These are phyloP conservation scores for Drosophila sp. DNA, from an alignment of 1,140 invertebrate genomes.

Conservation along the genomic window DNA sequence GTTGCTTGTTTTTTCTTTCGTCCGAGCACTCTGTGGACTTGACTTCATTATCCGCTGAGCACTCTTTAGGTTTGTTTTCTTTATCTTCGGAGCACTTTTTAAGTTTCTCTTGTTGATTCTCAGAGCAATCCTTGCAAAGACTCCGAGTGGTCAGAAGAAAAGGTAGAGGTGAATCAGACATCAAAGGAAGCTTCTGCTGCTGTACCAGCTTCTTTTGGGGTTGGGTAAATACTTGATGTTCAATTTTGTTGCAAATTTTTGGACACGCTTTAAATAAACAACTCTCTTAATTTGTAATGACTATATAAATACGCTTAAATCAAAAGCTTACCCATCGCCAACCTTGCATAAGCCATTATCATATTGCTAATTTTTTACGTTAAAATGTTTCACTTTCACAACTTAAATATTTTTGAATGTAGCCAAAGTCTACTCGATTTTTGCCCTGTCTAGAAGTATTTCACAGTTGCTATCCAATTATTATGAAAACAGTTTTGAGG, in stretches of 20 bases:
- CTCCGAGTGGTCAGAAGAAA: not conserved
- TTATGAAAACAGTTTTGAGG: not conserved
- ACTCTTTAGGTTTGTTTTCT: not conserved
- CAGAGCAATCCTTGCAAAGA: constrained; percentile 3
- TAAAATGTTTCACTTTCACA: not conserved
- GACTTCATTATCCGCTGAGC: not conserved
- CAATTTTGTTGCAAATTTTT: not conserved
- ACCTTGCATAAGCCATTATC: constrained; percentile 13
- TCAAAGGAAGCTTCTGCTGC: not conserved
- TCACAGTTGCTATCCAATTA: not conserved
- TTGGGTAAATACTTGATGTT: not conserved
- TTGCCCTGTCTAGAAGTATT: too few relatives aligned
- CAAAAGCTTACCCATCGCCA: constrained; percentile 9
- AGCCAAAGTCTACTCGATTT: constrained; percentile 3
- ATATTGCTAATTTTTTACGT: constrained; percentile 12
- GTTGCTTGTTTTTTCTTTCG: not conserved
- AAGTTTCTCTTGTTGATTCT: too few relatives aligned
- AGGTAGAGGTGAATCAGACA: not conserved
- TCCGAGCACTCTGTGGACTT: not conserved
- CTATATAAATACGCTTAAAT: not conserved
- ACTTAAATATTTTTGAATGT: not conserved
- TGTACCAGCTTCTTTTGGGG: not conserved
- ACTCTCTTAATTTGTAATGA: not conserved
- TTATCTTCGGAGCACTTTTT: not conserved
- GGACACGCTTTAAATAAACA: constrained; percentile 13